Conservation (phyloP, 2,888 invertebrate genomes). For the Actias luna region DNA sequence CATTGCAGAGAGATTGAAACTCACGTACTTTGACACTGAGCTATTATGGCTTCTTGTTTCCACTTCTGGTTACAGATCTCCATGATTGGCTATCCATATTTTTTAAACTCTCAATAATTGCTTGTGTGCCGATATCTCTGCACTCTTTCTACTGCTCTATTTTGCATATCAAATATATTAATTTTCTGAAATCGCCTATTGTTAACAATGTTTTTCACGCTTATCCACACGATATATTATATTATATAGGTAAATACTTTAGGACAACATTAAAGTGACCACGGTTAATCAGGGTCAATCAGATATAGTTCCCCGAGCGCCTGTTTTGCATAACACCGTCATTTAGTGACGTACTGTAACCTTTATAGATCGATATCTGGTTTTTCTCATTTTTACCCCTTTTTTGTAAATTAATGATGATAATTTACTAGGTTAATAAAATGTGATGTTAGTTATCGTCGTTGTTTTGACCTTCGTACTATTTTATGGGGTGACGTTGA, state of each 20-base stretch:
- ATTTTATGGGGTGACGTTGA: not conserved
- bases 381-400: not conserved
- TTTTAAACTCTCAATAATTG: no score
- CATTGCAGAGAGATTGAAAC: no score
- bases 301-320: constrained; percentile 44
- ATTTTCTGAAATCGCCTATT: no score
- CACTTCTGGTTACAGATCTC: no score
- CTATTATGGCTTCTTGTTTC: no score
- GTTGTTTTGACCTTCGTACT: not conserved
- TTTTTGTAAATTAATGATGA: not conserved
- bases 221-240: constrained; percentile 2
- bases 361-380: constrained; percentile 13
- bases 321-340: constrained; percentile 65
- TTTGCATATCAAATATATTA: no score
- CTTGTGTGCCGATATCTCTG: no score
- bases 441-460: constrained; percentile 1
- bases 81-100: no score
- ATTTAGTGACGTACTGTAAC: constrained; percentile 36
- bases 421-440: constrained; percentile 17
- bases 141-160: no score
- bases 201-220: not conserved
- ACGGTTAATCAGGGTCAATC: constrained; percentile 52
- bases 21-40: no score
- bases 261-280: constrained; percentile 55
- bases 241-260: constrained; percentile 24